These are phyloP conservation scores for Saimiri boliviensis DNA, from an alignment of 2,113 vertebrate species.

Conservation along the genomic window DNA sequence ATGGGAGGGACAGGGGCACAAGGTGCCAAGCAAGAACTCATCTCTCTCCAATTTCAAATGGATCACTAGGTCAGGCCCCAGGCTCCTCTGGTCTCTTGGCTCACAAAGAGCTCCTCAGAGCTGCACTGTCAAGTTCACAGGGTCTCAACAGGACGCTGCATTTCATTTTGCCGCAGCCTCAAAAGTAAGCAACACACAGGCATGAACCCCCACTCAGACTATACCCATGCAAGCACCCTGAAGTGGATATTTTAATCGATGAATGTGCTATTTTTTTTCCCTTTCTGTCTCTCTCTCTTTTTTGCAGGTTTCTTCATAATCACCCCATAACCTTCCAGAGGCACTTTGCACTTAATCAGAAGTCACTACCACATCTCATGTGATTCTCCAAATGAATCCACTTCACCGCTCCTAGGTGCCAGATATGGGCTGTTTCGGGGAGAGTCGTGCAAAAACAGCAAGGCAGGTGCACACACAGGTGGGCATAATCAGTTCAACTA, in stretches of 20 bases:
- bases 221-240: background rate
- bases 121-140: background rate
- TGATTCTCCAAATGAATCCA: background rate
- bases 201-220: background rate
- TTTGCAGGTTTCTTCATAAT: background rate
- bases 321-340: background rate
- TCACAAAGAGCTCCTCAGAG: background rate
- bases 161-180: background rate
- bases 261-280: background rate
- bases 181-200: background rate
- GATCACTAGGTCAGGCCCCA: background rate
- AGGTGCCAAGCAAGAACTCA: background rate
- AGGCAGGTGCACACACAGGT: background rate
- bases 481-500: background rate
- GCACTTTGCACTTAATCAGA: background rate
- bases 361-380: background rate
- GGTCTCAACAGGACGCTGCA: background rate
- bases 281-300: background rate
- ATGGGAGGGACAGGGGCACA: background rate
- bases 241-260: background rate
- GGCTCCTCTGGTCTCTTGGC: background rate
- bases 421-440: background rate
- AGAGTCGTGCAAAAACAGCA: background rate
- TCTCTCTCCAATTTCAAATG: background rate
- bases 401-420: background rate